These are phyloP conservation scores for Dallia pectoralis DNA, from an alignment of 2,797 vertebrate genomes.

Conservation along the genomic window DNA sequence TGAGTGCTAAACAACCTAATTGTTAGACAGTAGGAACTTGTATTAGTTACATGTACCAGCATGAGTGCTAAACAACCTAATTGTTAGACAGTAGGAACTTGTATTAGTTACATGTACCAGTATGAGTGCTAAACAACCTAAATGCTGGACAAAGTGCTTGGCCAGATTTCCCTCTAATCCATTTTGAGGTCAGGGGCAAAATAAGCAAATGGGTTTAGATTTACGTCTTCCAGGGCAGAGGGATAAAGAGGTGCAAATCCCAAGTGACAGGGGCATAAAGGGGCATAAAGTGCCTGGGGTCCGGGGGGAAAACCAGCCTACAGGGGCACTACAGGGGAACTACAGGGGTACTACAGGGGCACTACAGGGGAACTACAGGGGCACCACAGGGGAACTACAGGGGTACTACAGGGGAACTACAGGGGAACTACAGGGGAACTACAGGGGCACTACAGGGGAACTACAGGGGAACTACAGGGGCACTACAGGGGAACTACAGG, in stretches of 20 bases:
- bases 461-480: constrained; percentile 32
- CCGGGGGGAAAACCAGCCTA: constrained; percentile 55
- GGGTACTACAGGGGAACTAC: no score
- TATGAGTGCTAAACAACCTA: background rate
- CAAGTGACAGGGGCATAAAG: constrained; percentile 39
- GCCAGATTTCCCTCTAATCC: constrained; percentile 24
- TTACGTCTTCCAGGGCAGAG: constrained; percentile 46
- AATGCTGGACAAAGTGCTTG: background rate
- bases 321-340: constrained; percentile 35
- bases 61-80: background rate
- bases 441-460: no score
- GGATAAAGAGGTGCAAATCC: constrained; percentile 50
- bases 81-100: background rate
- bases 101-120: background rate
- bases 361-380: constrained; percentile 35
- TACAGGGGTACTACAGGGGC: no score
- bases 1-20: background rate
- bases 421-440: no score
- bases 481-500: constrained; percentile 36
- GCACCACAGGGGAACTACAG: constrained; percentile 36
- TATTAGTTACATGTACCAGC: background rate
- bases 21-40: background rate
- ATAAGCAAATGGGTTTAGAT: constrained; percentile 35
- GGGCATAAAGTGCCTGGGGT: constrained; percentile 44
- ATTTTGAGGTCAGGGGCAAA: constrained; percentile 17